Evolutionary conservation across 2,113 vertebrate genomes (phyloP).

Genomic region (Gorsachius goisagi): DNA sequence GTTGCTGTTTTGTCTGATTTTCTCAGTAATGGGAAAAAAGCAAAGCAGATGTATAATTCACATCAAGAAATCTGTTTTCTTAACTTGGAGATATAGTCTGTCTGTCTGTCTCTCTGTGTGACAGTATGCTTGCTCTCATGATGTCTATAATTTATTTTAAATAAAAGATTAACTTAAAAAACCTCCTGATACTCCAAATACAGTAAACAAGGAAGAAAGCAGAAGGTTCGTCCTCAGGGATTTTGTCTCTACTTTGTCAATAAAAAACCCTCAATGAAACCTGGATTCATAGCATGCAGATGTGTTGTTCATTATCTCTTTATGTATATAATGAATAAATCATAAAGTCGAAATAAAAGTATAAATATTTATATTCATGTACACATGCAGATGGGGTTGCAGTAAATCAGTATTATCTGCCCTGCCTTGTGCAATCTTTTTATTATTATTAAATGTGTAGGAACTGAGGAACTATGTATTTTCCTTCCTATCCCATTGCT

Average conservation of each 20-base stretch:
- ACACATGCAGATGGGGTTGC: slow-evolving; percentile 11
- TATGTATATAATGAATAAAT: slow-evolving; percentile 54
- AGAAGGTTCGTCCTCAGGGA: neutral
- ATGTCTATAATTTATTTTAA: neutral
- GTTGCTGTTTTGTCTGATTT: neutral
- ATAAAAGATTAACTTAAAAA: neutral
- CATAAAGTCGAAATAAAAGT: slow-evolving; percentile 35
- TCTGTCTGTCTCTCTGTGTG: neutral
- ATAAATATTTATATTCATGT: slow-evolving; percentile 37
- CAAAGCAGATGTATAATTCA: neutral
- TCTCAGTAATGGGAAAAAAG: neutral
- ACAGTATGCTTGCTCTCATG: neutral
- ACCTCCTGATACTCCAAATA: neutral
- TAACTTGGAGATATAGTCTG: neutral
- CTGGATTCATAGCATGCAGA: neutral
- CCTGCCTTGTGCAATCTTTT: neutral
- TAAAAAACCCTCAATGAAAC: neutral
- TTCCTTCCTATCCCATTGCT: neutral
- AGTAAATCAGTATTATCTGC: neutral
- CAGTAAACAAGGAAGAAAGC: neutral
- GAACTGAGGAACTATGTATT: neutral
- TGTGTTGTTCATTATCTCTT: slow-evolving; percentile 25
- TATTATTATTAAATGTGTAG: neutral
- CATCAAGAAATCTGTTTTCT: neutral
- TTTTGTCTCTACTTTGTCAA: slow-evolving; percentile 12